A percentile compares a stretch with the other conserved stretches of the same genome.
These are phyloP conservation scores for Branchellion lobata DNA, from an alignment of 2,888 invertebrate species.

Conservation along the genomic window DNA sequence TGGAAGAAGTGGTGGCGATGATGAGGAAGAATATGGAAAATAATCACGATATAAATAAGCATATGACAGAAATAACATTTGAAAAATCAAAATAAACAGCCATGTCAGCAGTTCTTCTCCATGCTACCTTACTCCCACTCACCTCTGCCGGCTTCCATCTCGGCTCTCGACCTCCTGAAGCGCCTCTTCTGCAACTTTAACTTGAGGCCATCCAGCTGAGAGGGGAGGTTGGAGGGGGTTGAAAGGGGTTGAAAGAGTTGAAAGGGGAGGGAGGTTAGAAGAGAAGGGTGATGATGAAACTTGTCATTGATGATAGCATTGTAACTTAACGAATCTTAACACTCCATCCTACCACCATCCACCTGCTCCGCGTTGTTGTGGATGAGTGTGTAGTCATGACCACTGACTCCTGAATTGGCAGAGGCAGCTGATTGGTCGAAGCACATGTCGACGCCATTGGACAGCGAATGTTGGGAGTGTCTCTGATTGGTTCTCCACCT, in stretches of 20 bases:
- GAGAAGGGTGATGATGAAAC: too few relatives aligned
- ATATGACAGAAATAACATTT: not conserved
- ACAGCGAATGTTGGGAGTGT: slow-evolving; percentile 50
- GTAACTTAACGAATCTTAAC: not conserved
- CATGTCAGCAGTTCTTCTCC: too few relatives aligned
- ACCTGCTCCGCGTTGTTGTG: slow-evolving; percentile 37
- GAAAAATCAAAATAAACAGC: not conserved
- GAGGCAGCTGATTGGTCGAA: not conserved
- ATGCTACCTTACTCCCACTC: not conserved
- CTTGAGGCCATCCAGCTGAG: slow-evolving; percentile 43
- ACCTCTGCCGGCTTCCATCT: slow-evolving; percentile 43
- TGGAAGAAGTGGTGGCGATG: not conserved
- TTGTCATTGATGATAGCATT: not conserved
- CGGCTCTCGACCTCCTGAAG: slow-evolving; percentile 41
- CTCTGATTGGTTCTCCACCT: slow-evolving; percentile 72
- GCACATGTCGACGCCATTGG: not conserved
- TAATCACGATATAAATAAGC: too few relatives aligned
- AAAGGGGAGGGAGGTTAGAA: too few relatives aligned
- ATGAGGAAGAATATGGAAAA: too few relatives aligned
- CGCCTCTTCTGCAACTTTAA: slow-evolving; percentile 45
- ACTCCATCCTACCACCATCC: not conserved
- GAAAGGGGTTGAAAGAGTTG: too few relatives aligned
- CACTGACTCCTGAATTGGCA: slow-evolving; percentile 20
- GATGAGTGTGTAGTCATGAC: slow-evolving; percentile 48
- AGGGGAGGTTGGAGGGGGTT: too few relatives aligned